phyloP scores from a whole-genome alignment of 2,113 vertebrate species.

The Microcebus lehilahytsara region DNA sequence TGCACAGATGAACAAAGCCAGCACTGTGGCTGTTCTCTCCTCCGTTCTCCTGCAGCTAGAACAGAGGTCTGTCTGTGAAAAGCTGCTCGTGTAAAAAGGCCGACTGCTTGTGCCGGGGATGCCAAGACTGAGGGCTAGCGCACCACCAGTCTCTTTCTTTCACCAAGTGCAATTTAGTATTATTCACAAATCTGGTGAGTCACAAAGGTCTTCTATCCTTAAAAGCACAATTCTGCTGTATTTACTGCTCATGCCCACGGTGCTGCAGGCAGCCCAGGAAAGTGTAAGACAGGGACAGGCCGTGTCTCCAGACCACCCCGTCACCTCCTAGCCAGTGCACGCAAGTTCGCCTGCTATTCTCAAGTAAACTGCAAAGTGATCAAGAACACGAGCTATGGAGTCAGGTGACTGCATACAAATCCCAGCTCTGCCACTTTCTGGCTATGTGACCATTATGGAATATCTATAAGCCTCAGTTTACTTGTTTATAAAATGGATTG shows the following conservation, averaged over 20 bases:
- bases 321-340: fast-evolving
- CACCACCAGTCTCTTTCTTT: background rate
- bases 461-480: background rate
- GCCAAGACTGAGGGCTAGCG: background rate
- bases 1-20: background rate
- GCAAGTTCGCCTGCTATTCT: background rate
- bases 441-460: background rate
- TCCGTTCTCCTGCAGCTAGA: background rate
- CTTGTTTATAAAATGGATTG: background rate
- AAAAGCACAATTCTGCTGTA: background rate
- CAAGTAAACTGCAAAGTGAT: background rate
- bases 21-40: background rate
- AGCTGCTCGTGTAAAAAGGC: background rate
- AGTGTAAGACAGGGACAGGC: background rate
- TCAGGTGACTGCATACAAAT: background rate
- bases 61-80: conserved; percentile 43
- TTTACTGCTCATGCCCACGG: background rate
- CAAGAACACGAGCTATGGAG: background rate
- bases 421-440: background rate
- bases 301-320: background rate
- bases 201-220: background rate
- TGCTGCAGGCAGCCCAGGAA: background rate
- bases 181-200: background rate
- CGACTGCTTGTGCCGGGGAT: background rate
- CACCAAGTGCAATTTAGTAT: background rate